These are phyloP conservation scores for Serranus cabrilla DNA, from an alignment of 2,797 vertebrate genomes.

Conservation along the genomic window DNA sequence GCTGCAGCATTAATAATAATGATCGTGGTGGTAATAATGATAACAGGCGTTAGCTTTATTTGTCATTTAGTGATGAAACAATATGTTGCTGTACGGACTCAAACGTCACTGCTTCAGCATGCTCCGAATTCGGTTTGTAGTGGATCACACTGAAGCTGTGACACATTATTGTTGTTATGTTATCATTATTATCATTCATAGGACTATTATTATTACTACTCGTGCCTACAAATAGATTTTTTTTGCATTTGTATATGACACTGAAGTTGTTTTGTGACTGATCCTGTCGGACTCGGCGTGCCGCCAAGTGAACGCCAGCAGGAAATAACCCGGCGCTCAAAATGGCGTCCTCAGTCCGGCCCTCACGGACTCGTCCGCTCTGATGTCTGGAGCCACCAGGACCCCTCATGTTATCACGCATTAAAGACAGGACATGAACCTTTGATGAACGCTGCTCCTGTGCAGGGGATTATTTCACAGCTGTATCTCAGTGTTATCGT, in stretches of 20 bases:
- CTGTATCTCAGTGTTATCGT: slow-evolving; percentile 80
- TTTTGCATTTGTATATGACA: slow-evolving; percentile 78
- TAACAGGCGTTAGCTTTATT: slow-evolving; percentile 57
- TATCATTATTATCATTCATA: slow-evolving; percentile 75
- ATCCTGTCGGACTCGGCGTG: slow-evolving; percentile 59
- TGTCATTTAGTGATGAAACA: slow-evolving; percentile 38
- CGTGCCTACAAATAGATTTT: slow-evolving; percentile 75
- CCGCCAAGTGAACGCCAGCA: slow-evolving; percentile 52
- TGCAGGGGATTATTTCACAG: slow-evolving; percentile 81
- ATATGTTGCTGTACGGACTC: slow-evolving; percentile 41
- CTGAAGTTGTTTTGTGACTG: slow-evolving; percentile 75
- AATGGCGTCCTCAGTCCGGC: slow-evolving; percentile 64
- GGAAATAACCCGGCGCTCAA: slow-evolving; percentile 64
- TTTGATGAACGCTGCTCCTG: slow-evolving; percentile 75
- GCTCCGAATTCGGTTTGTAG: slow-evolving; percentile 37
- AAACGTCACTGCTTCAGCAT: slow-evolving; percentile 61
- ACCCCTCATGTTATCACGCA: slow-evolving; percentile 55
- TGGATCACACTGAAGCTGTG: slow-evolving; percentile 41
- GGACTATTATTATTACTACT: slow-evolving; percentile 78
- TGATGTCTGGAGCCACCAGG: slow-evolving; percentile 67
- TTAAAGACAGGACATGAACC: slow-evolving; percentile 72
- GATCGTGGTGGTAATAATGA: slow-evolving; percentile 75
- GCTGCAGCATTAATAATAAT: slow-evolving; percentile 75
- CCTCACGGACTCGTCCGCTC: slow-evolving; percentile 54
- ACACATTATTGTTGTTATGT: slow-evolving; percentile 50